Percentiles rank a stretch among this genome's conserved stretches.
These are phyloP conservation scores for Adineta ricciae DNA, from an alignment of 2,888 invertebrate species.

Conservation along the genomic window DNA sequence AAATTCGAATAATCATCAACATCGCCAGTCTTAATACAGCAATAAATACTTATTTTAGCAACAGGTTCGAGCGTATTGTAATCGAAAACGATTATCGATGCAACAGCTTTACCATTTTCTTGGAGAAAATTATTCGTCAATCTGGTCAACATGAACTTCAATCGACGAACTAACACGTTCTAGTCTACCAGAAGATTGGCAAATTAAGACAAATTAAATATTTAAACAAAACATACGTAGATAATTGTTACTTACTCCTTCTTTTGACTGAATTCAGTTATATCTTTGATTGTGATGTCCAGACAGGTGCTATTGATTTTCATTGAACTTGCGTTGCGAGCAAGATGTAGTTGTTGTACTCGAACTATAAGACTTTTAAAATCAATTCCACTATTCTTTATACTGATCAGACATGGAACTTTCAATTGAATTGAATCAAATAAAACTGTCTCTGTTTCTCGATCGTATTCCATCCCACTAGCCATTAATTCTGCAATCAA, in stretches of 20 bases:
- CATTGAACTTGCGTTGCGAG: too few species aligned
- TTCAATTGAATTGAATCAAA: too few species aligned
- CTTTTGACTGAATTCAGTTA: neutral
- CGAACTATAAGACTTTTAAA: neutral
- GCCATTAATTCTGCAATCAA: neutral
- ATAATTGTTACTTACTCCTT: neutral
- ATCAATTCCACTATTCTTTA: too few species aligned
- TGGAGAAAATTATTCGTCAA: neutral
- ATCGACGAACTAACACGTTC: neutral
- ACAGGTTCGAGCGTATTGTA: neutral
- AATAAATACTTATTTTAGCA: neutral
- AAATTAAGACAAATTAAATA: too few species aligned
- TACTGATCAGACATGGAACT: too few species aligned
- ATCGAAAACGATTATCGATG: neutral
- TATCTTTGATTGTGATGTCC: neutral
- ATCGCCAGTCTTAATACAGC: slow-evolving; percentile 45
- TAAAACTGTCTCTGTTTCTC: too few species aligned
- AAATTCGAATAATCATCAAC: slow-evolving; percentile 52
- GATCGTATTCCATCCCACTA: neutral
- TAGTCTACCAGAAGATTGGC: neutral
- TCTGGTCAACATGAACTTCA: neutral
- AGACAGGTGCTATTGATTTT: neutral
- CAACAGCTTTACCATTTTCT: neutral
- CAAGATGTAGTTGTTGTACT: neutral
- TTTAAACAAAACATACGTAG: too few species aligned